Evolutionary conservation across 53 echinoderm and acorn worm genomes (phyloP).

Genomic region (Henricia sp.): DNA sequence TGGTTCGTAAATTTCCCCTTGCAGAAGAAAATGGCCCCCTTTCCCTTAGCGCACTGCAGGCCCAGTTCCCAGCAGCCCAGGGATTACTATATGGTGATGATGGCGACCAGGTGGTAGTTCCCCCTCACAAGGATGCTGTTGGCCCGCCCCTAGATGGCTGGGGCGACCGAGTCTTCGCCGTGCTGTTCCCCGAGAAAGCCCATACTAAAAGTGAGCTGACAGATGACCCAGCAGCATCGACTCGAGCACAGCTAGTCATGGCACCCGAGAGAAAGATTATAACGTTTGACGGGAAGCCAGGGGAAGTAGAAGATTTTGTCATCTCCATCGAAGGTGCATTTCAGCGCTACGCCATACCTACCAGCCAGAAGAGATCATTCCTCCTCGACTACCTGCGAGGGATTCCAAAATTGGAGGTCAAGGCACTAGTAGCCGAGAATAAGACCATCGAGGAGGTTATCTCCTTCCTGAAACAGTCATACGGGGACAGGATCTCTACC

Average conservation of each 20-base stretch:
- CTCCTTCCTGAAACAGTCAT: slow-evolving; percentile 26
- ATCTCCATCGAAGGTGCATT: slow-evolving; percentile 11
- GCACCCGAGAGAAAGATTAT: slow-evolving; percentile 29
- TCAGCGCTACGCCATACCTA: slow-evolving; percentile 20
- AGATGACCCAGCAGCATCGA: not conserved
- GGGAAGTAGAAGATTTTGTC: slow-evolving; percentile 13
- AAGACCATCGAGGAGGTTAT: not conserved
- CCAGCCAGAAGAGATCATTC: not conserved
- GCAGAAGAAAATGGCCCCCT: slow-evolving; percentile 19
- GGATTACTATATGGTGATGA: not conserved
- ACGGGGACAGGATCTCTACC: not conserved
- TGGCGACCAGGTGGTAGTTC: not conserved
- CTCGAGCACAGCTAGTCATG: slow-evolving; percentile 19
- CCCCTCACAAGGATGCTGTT: not conserved
- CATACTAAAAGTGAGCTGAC: too few species aligned
- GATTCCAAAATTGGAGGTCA: slow-evolving; percentile 19
- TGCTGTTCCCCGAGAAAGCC: not conserved
- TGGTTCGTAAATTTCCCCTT: slow-evolving; percentile 3
- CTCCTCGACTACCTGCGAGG: slow-evolving; percentile 26
- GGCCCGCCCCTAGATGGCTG: slow-evolving; percentile 26
- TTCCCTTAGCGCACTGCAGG: not conserved
- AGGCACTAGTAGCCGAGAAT: not conserved
- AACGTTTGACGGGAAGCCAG: slow-evolving; percentile 18
- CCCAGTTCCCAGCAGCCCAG: not conserved
- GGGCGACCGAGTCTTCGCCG: slow-evolving; percentile 12